These are phyloP conservation scores for Stenurella melanura DNA, from an alignment of 2,888 invertebrate genomes.

Conservation along the genomic window DNA sequence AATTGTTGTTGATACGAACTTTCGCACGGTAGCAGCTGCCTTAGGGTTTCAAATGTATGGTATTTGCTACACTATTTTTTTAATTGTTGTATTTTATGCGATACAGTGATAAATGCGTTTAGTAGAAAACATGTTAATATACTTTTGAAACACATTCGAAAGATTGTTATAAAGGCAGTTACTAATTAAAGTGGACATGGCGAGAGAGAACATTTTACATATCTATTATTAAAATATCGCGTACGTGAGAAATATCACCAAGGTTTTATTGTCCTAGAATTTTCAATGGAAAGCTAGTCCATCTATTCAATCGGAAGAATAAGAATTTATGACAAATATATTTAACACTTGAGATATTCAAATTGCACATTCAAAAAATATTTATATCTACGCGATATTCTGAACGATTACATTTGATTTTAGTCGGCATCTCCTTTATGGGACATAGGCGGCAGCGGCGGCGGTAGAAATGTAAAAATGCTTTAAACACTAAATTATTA, in stretches of 20 bases:
- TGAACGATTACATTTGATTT: no score
- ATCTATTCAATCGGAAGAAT: no score
- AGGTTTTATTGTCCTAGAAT: no score
- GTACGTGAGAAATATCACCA: not conserved
- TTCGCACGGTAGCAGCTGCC: constrained; percentile 57
- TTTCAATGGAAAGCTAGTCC: no score
- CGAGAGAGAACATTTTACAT: not conserved
- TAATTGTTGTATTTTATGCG: not conserved
- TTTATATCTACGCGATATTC: no score
- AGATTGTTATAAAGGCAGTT: not conserved
- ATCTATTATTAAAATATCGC: not conserved
- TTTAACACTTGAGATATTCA: no score
- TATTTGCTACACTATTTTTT: not conserved
- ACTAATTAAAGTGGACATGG: not conserved
- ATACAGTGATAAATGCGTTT: constrained; percentile 16
- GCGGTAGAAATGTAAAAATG: no score
- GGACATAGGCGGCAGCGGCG: no score
- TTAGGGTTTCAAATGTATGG: constrained; percentile 21
- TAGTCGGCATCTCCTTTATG: no score
- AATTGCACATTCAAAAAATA: no score
- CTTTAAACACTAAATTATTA: no score
- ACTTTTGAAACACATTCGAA: not conserved
- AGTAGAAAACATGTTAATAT: constrained; percentile 3
- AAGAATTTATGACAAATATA: no score
- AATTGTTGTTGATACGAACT: constrained; percentile 51